Evolutionary conservation across 2,797 vertebrate genomes (phyloP).

Genomic region (Myotis planiceps): DNA sequence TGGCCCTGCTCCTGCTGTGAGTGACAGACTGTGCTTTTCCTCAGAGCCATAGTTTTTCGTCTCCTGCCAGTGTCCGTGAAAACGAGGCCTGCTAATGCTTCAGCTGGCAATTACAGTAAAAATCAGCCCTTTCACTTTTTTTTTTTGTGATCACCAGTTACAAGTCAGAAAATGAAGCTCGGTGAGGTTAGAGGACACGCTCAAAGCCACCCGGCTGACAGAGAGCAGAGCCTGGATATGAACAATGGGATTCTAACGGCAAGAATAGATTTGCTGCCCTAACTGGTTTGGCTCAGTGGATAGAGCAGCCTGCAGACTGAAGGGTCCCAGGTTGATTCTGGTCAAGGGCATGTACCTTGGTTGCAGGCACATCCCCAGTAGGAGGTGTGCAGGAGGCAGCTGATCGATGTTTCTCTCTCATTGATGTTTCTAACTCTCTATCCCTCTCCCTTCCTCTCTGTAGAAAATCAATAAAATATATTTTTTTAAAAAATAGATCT

Average conservation of each 20-base stretch:
- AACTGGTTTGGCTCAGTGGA: too few species aligned
- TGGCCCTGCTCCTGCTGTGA: not conserved
- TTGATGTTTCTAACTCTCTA: too few species aligned
- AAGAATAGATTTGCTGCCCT: not conserved
- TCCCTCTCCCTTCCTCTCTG: too few species aligned
- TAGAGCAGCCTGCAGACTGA: too few species aligned
- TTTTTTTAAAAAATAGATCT: too few species aligned
- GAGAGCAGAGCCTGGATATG: not conserved
- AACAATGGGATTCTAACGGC: not conserved
- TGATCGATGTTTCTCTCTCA: too few species aligned
- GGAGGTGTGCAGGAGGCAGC: too few species aligned
- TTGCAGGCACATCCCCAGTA: too few species aligned
- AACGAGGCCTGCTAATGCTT: not conserved
- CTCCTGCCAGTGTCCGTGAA: not conserved
- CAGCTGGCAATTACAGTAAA: not conserved
- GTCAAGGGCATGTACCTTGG: too few species aligned
- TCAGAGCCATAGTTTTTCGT: not conserved
- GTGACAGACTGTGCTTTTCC: not conserved
- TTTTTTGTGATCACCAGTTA: not conserved
- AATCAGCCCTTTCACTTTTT: not conserved
- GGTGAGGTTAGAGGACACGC: not conserved
- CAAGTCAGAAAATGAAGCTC: not conserved
- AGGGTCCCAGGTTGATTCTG: too few species aligned
- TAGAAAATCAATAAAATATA: too few species aligned
- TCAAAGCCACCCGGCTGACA: not conserved